phyloP scores from a whole-genome alignment of 2,888 invertebrate species.

The Penaeus monodon region DNA sequence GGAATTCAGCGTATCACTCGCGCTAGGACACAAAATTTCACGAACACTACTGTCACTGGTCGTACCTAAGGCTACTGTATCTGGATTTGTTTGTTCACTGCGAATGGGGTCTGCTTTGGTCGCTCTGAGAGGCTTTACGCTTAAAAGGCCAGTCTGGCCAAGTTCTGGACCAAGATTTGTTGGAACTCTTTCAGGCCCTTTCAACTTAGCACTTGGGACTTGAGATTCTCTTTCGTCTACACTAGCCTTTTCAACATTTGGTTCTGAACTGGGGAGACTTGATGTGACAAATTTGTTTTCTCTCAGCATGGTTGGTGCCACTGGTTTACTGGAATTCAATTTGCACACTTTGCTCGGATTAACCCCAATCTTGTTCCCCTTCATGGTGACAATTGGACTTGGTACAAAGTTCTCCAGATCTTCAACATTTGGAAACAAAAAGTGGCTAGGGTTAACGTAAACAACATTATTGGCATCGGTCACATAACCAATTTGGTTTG shows the following conservation, averaged over 20 bases:
- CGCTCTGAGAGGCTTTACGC: slow-evolving; percentile 6
- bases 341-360: slow-evolving; percentile 12
- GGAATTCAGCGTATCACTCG: not conserved
- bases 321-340: not conserved
- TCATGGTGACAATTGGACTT: slow-evolving; percentile 53
- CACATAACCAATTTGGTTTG: slow-evolving; percentile 62
- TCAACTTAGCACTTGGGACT: not conserved
- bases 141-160: slow-evolving; percentile 3
- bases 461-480: slow-evolving; percentile 64
- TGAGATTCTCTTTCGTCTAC: slow-evolving; percentile 14
- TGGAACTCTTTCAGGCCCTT: slow-evolving; percentile 8
- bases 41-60: not conserved
- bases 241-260: slow-evolving; percentile 3
- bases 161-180: not conserved
- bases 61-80: not conserved
- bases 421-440: slow-evolving; percentile 61
- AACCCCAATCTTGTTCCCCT: slow-evolving; percentile 34
- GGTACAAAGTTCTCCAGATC: slow-evolving; percentile 56
- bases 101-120: not conserved
- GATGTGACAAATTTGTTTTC: slow-evolving; percentile 1
- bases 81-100: too few species aligned
- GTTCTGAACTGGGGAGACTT: not conserved
- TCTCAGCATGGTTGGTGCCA: not conserved
- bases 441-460: slow-evolving; percentile 60
- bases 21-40: not conserved